Evolutionary conservation across 2,797 vertebrate species (phyloP).

Genomic region (Channallabes apus): DNA sequence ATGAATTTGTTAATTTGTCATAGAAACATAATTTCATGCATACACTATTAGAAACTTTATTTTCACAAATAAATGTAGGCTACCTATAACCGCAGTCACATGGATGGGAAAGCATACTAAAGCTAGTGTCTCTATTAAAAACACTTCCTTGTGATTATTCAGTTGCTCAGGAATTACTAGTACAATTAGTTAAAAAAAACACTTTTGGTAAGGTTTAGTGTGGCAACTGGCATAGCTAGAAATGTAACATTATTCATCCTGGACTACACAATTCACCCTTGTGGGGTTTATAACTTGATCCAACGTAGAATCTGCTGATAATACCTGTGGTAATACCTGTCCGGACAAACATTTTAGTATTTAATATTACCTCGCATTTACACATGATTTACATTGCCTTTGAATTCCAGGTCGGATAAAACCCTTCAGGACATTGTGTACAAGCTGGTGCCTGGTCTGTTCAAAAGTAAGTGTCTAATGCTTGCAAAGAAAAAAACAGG

Average conservation of each 20-base stretch:
- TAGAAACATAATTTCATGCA: neutral
- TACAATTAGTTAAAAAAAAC: neutral
- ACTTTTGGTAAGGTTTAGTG: neutral
- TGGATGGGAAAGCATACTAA: neutral
- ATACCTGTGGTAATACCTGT: neutral
- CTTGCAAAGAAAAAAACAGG: neutral
- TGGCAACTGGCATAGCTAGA: neutral
- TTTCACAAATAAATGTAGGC: neutral
- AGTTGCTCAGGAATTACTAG: neutral
- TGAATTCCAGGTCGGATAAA: constrained; percentile 88
- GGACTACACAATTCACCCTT: neutral
- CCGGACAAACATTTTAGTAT: neutral
- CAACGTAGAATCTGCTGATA: neutral
- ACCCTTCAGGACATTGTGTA: constrained; percentile 99
- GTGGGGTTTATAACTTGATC: neutral
- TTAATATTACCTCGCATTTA: neutral
- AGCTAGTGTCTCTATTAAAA: neutral
- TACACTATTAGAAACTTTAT: too few relatives aligned
- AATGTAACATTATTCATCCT: too few relatives aligned
- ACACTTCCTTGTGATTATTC: neutral
- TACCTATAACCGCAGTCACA: neutral
- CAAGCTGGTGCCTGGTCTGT: constrained; percentile 97
- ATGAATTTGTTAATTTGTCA: neutral
- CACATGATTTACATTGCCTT: neutral
- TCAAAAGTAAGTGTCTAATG: constrained; percentile 86